Base-by-base conservation (phyloP, 1,140 invertebrate genomes). In the Achatina immaculata region DNA sequence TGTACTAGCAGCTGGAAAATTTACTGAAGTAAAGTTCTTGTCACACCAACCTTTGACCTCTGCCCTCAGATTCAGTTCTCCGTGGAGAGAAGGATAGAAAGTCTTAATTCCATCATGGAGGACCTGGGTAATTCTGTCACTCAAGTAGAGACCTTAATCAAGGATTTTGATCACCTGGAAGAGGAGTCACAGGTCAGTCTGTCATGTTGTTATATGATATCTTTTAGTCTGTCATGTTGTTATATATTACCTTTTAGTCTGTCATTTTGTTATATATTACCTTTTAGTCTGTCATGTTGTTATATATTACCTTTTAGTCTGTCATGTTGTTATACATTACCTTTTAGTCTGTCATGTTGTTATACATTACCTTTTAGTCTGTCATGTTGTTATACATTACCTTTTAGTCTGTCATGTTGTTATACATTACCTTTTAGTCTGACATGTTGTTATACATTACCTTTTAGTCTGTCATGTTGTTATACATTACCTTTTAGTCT, bases 101-200 rank as follows among this genome's bases (percentile, higher is more conserved):
- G 86, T 81, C 83, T 93, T 48, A 85, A 91, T 55, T 83, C 88
- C 21, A 88, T 86, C 38, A 90, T 97, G 95, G 95, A 94, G 0
- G 96, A 97, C 90, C 93, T 96, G 68, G 96, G 96, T 14, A 96
- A 97, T 89, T 96, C 95, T 40, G 94, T 96, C 24, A 91, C 91
- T 65, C 93, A 95, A 83, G 95, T 97, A 0, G 95, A 96, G 73
- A 93, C 92, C 72, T 92, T 97, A 34, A 93, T 97, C 51, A 92
- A 93, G 85, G 95, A 97, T 86, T 95, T 95, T 34, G 92, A 94
- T 77, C 91, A 94, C 40, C 96, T 97, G 92, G 94, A 96, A 89
- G 93, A 94, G 90, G 90, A 94, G 74, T 95, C 95, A 90, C 93
- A 94, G 91, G 94, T 94, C 84, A 82, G 84, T 83, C 24, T 28